Base-by-base conservation (phyloP, 2,113 vertebrate species). In the Setophaga coronata region DNA sequence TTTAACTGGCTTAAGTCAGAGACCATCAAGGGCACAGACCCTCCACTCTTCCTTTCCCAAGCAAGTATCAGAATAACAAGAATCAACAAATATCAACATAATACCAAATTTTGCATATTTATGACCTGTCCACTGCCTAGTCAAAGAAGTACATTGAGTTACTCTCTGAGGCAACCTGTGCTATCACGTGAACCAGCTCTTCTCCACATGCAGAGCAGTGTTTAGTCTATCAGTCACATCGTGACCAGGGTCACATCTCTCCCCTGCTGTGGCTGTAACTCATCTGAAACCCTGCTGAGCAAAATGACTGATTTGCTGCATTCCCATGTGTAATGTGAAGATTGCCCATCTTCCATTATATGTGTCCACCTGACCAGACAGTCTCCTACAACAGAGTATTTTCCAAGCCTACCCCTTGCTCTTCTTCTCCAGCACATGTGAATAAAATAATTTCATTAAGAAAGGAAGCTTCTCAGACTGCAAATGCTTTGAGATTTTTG, bases 91-190 rank as follows among this genome's bases (percentile, higher is more conserved):
- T 80, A 92, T 18, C 94, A 95, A 89, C 72, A 62, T 71, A 93
- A 96, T 89, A 94, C 33, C 76, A 92, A 71, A 40, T 84, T 87
- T 56, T 89, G 67, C 72, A 81, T 95, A 87, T 95, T 89, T 89
- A 90, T 92, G 33, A 83, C 50, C 69, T 82, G 61, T 70, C 81
- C 38, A 31, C 51, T 67, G 48, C 57, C 62, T 58, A 42, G 50
- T 66, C 92, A 83, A 54, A 77, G 14, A 62, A 73, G 38, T 6
- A 80, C 34, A 47, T 8, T 58, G 45, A 3, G 2, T 58, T 93
- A 47, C 15, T 48, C 58, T 86, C 56, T 48, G 60, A 89, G 72
- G 34, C 0, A 6, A 81, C 82, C 60, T 33, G 26, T 62, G 82
- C 51, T 58, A 45, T 43, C 45, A 28, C 0, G 0, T 58, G 60